Conservation (phyloP, 2,888 invertebrate genomes). For the Polyommatus icarus region DNA sequence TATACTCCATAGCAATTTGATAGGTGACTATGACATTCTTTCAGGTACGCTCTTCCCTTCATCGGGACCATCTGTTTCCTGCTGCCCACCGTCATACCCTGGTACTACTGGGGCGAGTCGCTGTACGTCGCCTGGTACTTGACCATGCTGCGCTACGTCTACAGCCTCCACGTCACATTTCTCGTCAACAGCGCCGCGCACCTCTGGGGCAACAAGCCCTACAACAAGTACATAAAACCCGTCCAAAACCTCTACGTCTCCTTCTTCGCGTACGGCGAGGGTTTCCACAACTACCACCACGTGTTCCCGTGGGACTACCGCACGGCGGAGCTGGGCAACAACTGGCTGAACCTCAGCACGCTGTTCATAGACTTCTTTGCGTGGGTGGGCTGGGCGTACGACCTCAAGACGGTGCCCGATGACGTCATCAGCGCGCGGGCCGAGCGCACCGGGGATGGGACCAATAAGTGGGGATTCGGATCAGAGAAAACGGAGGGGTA, state of each 20-base stretch:
- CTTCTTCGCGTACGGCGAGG: conserved; percentile 51
- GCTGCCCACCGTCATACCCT: conserved; percentile 62
- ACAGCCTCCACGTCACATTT: conserved; percentile 79
- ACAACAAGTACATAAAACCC: conserved; percentile 58
- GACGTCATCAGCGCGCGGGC: conserved; percentile 44
- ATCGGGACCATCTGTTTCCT: conserved; percentile 80
- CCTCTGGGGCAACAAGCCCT: conserved; percentile 66
- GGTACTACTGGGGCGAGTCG: conserved; percentile 80
- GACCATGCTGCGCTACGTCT: conserved; percentile 72
- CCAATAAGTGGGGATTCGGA: conserved; percentile 16
- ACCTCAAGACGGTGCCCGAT: conserved; percentile 50
- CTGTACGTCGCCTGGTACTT: conserved; percentile 58
- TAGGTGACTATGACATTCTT: background rate
- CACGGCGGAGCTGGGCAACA: conserved; percentile 52
- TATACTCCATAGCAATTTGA: background rate
- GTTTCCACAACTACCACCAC: conserved; percentile 61
- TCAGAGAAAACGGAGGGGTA: background rate
- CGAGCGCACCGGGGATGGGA: conserved; percentile 49
- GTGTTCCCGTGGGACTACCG: conserved; percentile 57
- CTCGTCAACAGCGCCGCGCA: conserved; percentile 84
- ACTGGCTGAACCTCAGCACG: conserved; percentile 46
- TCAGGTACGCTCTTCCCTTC: conserved; percentile 81
- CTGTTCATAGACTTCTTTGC: conserved; percentile 58
- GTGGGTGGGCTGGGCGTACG: conserved; percentile 59
- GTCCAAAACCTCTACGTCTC: conserved; percentile 48